Evolutionary conservation across 53 echinoderm and acorn worm species (phyloP), one percentile per base, ranked within the genome.

Genomic region (Hippasteria phrygiana): DNA sequence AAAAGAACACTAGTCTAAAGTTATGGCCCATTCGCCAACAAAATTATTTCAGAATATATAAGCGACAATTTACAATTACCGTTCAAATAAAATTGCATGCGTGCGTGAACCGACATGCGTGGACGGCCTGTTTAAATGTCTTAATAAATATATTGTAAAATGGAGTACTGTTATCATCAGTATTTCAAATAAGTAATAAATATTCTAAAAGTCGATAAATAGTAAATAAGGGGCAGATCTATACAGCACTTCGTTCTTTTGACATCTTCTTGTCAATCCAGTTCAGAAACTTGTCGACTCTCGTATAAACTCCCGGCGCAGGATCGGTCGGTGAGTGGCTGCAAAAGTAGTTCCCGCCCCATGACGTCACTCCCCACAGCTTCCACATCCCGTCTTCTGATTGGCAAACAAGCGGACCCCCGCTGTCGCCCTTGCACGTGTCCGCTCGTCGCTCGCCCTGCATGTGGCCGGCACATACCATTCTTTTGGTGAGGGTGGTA

Each of bases 351-450:
- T 96, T 96, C 5, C 90, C 88, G 0, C 99, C 99, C 99, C 96
- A 96, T 42, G 99, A 99, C 39, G 94, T 94, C 62, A 99, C 92
- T 9, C 99, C 97, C 95, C 94, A 96, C 0, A 99, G 88, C 36
- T 91, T 96, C 78, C 90, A 99, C 8, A 39, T 55, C 10, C 91
- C 88, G 64, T 80, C 72, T 0, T 17, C 55, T 10, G 56, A 56
- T 37, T 82, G 55, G 53, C 99, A 99, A 8, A 96, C 94, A 45
- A 99, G 59, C 8, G 99, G 99, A 41, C 99, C 99, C 20, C 99
- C 99, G 71, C 99, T 99, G 81, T 99, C 99, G 3, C 93, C 93
- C 38, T 99, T 94, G 74, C 99, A 99, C 33, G 99, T 93, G 81
- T 99, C 99, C 17, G 94, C 73, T 3, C 93, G 88, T 13, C 34